Evolutionary conservation across 2,113 vertebrate species (phyloP), one percentile per base, ranked within the genome.

Genomic region (Blennius ocellaris): DNA sequence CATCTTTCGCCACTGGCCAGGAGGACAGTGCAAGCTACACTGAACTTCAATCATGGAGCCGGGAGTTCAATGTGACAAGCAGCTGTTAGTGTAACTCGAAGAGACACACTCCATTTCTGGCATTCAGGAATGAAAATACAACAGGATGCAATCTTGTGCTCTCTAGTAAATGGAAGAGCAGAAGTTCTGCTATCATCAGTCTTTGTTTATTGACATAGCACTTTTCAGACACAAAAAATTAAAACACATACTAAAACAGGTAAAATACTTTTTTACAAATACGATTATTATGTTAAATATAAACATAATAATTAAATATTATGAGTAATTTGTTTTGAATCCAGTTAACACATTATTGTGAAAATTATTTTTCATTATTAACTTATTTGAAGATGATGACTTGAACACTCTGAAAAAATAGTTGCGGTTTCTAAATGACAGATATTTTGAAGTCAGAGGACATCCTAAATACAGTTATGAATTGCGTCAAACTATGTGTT

Each of bases 51-150:
- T 36, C 38, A 11, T 43, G 53, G 36, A 36, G 50, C 3, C 40
- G 3, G 8, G 17, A 69, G 41, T 57, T 60, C 15, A 54, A 58
- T 14, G 37, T 12, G 37, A 63, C 65, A 78, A 52, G 30, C 52
- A 45, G 53, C 37, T 51, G 41, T 7, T 40, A 16, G 11, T 37
- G 14, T 64, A 49, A 14, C 69, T 73, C 21, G 40, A 21, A 51
- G 8, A 67, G 73, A 67, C 16, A 6, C 9, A 4, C 55, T 17
- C 15, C 14, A 48, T 15, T 48, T 21, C n/a, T 40, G 6, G 49
- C 3, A 7, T 17, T 30, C 7, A 62, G 50, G 54, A 60, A 53
- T 50, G n/a, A 21, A 51, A 69, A 65, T 17, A 44, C 3, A 9
- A 9, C 11, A 11, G 3, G 8, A 44, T 44, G 8, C 11, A 11